Evolutionary conservation across 2,797 vertebrate species (phyloP), one percentile per base, ranked within the genome.

Genomic region (Masticophis lateralis): DNA sequence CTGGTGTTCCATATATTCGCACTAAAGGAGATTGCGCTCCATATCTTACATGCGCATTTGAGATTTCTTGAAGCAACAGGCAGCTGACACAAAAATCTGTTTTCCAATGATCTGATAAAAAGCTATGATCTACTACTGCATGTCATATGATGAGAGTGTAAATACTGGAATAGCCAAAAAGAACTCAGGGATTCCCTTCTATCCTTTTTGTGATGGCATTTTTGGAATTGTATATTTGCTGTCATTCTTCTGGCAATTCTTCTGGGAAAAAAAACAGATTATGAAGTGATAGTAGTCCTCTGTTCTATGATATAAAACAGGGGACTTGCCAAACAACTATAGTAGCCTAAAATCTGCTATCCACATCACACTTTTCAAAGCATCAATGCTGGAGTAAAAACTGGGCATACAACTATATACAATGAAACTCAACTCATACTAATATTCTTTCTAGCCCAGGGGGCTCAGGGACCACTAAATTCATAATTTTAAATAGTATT

Each of bases 361-460:
- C 59, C 53, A 88, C 16, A 51, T 56, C 61, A 93, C 90, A 91
- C 28, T 57, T 79, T 28, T 93, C 32, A 87, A 90, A 93, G 18
- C 37, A 59, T 59, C 43, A 61, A n/a, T 59, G 61, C 56, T 37
- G 56, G 22, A 32, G 74, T 28, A 87, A 90, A 93, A 59, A 61
- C 83, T 32, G 32, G 25, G 43, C n/a, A 25, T 87, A 56, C 5
- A 74, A 87, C 37, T 60, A 20, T 61, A 61, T 86, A 37, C 37
- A 86, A 63, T 32, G 47, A 37, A 89, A 88, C 57, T 57, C 13
- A 88, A 74, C 55, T 47, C n/a, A 37, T 20, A 69, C 47, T 27
- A 86, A 25, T 25, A 60, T 47, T n/a, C 32, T 66, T 90, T 66
- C 60, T 57, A 28, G 12, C 2, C 37, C 9, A 53, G 51, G 51